A percentile compares a stretch with the other conserved stretches of the same genome.
Conservation (phyloP, 2,888 invertebrate species). For the Spodoptera exigua region DNA sequence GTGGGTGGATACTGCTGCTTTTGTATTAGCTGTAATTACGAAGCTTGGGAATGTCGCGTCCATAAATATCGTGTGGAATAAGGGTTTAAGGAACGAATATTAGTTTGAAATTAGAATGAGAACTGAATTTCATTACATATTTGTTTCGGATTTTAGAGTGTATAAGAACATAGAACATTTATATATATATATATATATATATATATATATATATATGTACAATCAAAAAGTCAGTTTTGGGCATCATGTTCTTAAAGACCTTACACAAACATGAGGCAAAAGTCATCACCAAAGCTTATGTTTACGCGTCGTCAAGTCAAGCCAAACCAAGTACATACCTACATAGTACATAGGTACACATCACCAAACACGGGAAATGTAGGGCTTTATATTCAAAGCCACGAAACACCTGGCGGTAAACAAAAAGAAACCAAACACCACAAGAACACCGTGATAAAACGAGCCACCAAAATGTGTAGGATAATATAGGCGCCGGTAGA, state of each 20-base stretch:
- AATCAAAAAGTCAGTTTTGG: no score
- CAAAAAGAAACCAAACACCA: constrained; percentile 52
- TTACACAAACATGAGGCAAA: no score
- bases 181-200: no score
- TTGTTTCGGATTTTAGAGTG: no score
- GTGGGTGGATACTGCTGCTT: constrained; percentile 17
- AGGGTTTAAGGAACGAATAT: constrained; percentile 5
- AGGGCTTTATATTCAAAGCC: constrained; percentile 65
- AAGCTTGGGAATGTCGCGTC: constrained; percentile 49
- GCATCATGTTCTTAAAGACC: no score
- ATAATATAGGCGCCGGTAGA: constrained; percentile 53
- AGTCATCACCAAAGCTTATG: neutral
- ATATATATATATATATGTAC: no score
- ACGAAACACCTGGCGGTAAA: constrained; percentile 65
- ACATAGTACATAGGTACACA: constrained; percentile 46
- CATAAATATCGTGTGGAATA: constrained; percentile 38
- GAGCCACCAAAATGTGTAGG: constrained; percentile 60
- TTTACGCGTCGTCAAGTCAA: constrained; percentile 15
- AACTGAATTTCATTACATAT: neutral
- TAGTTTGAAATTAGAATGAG: constrained; percentile 9
- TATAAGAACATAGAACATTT: no score
- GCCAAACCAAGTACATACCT: constrained; percentile 9
- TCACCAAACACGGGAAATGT: constrained; percentile 65
- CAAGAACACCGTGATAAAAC: constrained; percentile 59
- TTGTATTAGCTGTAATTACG: constrained; percentile 55